phyloP scores from a whole-genome alignment of 1,140 invertebrate genomes.

The Listronotus bonariensis region DNA sequence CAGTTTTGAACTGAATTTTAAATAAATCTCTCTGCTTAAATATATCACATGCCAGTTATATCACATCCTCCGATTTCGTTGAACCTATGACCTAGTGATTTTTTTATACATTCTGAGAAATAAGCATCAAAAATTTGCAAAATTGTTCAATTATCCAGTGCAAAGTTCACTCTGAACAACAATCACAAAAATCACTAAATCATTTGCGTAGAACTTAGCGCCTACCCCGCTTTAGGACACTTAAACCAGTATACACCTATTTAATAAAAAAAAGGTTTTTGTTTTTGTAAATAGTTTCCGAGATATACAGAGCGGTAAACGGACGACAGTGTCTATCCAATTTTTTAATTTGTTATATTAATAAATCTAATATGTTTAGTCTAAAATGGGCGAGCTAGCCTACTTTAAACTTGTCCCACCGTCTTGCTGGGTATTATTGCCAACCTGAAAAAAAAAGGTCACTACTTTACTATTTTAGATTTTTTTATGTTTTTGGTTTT shows the following conservation, averaged over 20 bases:
- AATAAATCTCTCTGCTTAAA: conserved; percentile 34
- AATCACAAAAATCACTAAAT: conserved; percentile 14
- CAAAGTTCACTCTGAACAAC: no score
- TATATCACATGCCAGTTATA: conserved; percentile 37
- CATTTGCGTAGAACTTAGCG: conserved; percentile 8
- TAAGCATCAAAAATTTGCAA: background rate
- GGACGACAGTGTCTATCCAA: conserved; percentile 46
- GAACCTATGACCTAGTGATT: conserved; percentile 23
- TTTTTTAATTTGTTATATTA: conserved; percentile 53
- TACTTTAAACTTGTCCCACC: conserved; percentile 52
- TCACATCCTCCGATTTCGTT: conserved; percentile 24
- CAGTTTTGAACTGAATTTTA: conserved; percentile 30
- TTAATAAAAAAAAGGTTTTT: conserved; percentile 17
- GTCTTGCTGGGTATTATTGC: conserved; percentile 52
- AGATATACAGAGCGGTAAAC: conserved; percentile 33
- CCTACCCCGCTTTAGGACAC: background rate
- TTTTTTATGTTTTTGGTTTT: background rate
- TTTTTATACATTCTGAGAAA: background rate
- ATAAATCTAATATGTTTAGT: conserved; percentile 51
- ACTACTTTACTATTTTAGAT: conserved; percentile 4
- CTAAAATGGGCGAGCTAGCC: conserved; percentile 50
- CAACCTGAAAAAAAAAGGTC: conserved; percentile 45
- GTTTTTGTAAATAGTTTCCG: conserved; percentile 10
- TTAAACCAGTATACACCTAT: conserved; percentile 3
- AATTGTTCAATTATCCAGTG: no score